phyloP scores from a whole-genome alignment of 2,888 invertebrate genomes.

The Oscheius myriophilus region DNA sequence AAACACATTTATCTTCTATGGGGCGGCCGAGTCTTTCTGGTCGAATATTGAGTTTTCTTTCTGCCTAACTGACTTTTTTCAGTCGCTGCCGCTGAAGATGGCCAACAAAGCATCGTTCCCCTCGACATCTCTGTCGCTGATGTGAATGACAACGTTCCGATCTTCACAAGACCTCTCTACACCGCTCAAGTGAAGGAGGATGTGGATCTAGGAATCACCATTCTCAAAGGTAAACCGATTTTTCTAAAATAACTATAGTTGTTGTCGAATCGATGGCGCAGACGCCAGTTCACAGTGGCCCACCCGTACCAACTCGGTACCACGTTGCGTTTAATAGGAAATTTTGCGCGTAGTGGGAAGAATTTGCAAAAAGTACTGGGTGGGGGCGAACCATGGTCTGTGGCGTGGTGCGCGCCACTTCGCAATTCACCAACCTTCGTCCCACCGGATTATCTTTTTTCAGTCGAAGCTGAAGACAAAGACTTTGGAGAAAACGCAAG shows the following conservation, averaged over 20 bases:
- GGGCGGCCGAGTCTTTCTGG: too few species aligned
- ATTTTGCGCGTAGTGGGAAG: too few species aligned
- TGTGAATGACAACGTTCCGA: constrained; percentile 69
- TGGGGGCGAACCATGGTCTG: too few species aligned
- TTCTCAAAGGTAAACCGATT: constrained; percentile 85
- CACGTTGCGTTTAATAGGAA: too few species aligned
- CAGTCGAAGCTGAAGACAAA: constrained; percentile 63
- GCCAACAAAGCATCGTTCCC: constrained; percentile 80
- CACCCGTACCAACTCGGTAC: too few species aligned
- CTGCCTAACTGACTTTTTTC: constrained; percentile 38
- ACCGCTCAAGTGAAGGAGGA: constrained; percentile 96
- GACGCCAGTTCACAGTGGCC: too few species aligned
- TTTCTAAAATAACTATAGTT: background rate
- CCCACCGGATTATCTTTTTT: constrained; percentile 26
- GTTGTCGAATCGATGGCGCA: background rate
- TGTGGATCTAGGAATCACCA: constrained; percentile 88
- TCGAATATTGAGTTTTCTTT: background rate
- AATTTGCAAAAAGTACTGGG: too few species aligned
- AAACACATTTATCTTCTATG: too few species aligned
- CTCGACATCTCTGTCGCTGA: constrained; percentile 56
- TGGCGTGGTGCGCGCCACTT: too few species aligned
- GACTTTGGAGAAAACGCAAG: constrained; percentile 96
- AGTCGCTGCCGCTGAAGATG: constrained; percentile 91
- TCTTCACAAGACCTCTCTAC: constrained; percentile 83
- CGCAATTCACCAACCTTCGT: too few species aligned